Conservation (phyloP, 2,113 vertebrate species). For the Thalassarche chlororhynchos region DNA sequence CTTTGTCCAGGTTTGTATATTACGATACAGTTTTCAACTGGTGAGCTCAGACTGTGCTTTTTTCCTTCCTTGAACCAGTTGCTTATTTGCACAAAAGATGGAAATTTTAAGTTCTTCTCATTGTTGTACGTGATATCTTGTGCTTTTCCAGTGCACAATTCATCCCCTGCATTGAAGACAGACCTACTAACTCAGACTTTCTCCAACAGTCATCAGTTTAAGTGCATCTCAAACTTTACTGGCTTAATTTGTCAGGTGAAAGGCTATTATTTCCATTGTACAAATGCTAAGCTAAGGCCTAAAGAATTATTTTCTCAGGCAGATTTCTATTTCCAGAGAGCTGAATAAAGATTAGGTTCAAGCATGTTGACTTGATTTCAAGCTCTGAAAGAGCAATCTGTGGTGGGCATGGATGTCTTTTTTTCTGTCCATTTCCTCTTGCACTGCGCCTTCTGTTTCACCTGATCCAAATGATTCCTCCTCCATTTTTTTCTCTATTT, state of each 20-base stretch:
- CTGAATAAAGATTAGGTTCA: not conserved
- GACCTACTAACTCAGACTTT: not conserved
- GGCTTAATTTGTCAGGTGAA: conserved; percentile 3
- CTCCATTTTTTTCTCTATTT: not conserved
- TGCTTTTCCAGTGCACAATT: not conserved
- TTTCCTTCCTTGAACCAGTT: not conserved
- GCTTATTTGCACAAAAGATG: not conserved
- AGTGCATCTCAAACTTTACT: not conserved
- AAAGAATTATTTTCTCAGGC: not conserved
- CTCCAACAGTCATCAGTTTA: not conserved
- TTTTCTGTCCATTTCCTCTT: not conserved
- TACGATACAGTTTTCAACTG: not conserved
- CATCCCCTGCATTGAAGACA: not conserved
- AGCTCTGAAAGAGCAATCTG: not conserved
- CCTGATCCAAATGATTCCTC: not conserved
- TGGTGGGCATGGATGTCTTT: not conserved
- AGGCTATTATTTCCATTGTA: not conserved
- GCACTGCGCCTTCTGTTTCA: not conserved
- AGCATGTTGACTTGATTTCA: not conserved
- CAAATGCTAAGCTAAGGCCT: not conserved
- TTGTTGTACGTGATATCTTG: not conserved
- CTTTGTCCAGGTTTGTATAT: not conserved
- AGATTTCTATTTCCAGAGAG: not conserved
- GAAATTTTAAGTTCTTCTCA: not conserved
- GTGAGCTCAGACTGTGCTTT: not conserved